A percentile compares a stretch with the other conserved stretches of the same genome.
These are phyloP conservation scores for Heterodera carotae DNA, from an alignment of 1,140 invertebrate species.

Conservation along the genomic window DNA sequence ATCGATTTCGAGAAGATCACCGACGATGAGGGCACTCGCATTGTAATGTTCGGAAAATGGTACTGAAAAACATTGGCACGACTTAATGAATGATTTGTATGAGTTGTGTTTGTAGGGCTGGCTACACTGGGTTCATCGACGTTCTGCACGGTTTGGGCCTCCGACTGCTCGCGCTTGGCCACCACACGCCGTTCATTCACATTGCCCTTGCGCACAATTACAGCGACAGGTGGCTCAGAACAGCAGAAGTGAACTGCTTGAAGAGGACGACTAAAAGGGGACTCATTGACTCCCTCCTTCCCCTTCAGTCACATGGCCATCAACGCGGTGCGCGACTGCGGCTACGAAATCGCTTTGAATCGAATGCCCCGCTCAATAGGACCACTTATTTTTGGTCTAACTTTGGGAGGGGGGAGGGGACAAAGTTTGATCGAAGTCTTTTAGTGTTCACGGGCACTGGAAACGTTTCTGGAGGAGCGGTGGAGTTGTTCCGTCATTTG, in stretches of 20 bases:
- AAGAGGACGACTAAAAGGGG: background rate
- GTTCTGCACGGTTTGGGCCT: conserved; percentile 94
- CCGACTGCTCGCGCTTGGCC: conserved; percentile 86
- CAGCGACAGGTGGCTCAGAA: conserved; percentile 73
- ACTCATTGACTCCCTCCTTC: background rate
- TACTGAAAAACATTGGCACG: background rate
- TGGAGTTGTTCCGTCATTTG: conserved; percentile 94
- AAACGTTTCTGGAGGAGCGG: conserved; percentile 80
- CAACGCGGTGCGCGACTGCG: conserved; percentile 92
- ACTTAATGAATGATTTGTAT: background rate
- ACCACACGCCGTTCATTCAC: conserved; percentile 99
- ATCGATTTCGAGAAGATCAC: conserved; percentile 97
- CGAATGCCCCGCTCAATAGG: conserved; percentile 97
- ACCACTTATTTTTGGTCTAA: conserved; percentile 80
- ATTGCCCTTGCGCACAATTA: conserved; percentile 98
- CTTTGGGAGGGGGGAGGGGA: background rate
- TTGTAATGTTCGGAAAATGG: conserved; percentile 98
- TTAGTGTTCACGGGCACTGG: conserved; percentile 89
- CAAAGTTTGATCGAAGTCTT: background rate
- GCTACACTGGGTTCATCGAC: conserved; percentile 97
- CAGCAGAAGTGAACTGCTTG: no score
- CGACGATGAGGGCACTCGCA: conserved; percentile 81
- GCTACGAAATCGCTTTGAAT: conserved; percentile 94
- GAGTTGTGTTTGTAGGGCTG: conserved; percentile 70
- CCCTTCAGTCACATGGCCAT: conserved; percentile 82